Base-by-base conservation (phyloP, 2,888 invertebrate genomes). In the Amblyteles armatorius region DNA sequence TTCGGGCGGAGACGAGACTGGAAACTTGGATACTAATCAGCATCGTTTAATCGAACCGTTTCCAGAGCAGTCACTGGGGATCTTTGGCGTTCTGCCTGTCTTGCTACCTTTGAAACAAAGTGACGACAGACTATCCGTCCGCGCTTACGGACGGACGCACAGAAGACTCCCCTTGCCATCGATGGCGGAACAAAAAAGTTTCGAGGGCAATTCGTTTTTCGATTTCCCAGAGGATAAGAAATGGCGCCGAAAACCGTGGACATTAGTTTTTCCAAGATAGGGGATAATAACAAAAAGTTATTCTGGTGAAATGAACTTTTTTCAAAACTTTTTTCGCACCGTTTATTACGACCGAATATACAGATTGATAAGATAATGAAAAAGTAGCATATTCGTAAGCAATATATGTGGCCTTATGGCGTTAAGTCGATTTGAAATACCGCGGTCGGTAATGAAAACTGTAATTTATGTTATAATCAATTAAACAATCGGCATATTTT, bases 1-100 rank as follows among this genome's bases (percentile, higher is more conserved):
- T 29, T 19, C 60, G 26, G 72, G 57, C 82, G 36, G 3, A 22
- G 48, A 50, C 48, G 57, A 73, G 57, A 36, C 7, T 4, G 3
- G 26, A 44, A 26, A 52, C 57, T 57, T 36, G 33, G 68, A 79
- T 73, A 44, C 22, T 65, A 77, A 77, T 36, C 65, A 22, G 48
- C 19, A 22, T 26, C 69, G 76, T 82, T 82, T 68, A 77, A 72
- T 82, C 67, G 33, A 50, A 77, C 57, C 19, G 55, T 57, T 19
- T 40, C 67, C 36, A 44, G 48, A 65, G 63, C 44, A 19, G 44
- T 29, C 33, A 33, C 48, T n/a, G 48, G 22, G 57, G 22, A 26
- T 16, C 3, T 74, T 63, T 63, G 65, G 50, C 26, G 50, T 76
- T 76, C 52, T 76, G 65, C 65, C 19, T 65, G 50, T 63, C 33